Conservation (phyloP, 2,113 vertebrate genomes). For the Amblyopsis rosae region DNA sequence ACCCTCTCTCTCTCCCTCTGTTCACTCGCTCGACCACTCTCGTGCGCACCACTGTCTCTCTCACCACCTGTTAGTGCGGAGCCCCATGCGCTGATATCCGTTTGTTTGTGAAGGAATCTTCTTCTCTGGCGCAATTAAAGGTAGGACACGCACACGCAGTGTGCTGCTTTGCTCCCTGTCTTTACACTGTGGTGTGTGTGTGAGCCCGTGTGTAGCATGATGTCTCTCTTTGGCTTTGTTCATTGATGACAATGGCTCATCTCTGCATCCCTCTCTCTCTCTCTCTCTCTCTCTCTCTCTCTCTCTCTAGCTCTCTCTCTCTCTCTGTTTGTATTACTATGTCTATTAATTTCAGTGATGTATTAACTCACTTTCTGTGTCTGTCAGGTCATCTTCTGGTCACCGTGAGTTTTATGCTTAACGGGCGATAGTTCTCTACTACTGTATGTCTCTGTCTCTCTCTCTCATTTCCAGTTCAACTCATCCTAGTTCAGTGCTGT, state of each 20-base stretch:
- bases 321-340: constrained; percentile 2
- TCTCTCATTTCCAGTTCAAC: background rate
- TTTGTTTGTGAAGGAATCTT: constrained; percentile 69
- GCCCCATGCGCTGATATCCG: constrained; percentile 54
- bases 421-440: too few species aligned
- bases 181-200: background rate
- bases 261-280: constrained; percentile 7
- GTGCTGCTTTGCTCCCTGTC: background rate
- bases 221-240: background rate
- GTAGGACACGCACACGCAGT: constrained; percentile 45
- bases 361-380: background rate
- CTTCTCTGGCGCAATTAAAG: constrained; percentile 58
- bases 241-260: background rate
- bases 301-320: background rate
- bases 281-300: constrained; percentile 5
- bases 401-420: background rate
- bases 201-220: background rate
- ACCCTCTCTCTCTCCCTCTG: background rate
- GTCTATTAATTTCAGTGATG: background rate
- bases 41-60: constrained; percentile 38
- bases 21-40: constrained; percentile 24
- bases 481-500: background rate
- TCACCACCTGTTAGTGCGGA: constrained; percentile 74
- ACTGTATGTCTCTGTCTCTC: background rate
- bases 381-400: background rate